Conservation (phyloP, 1,140 invertebrate genomes). For the Brachionus sp. region DNA sequence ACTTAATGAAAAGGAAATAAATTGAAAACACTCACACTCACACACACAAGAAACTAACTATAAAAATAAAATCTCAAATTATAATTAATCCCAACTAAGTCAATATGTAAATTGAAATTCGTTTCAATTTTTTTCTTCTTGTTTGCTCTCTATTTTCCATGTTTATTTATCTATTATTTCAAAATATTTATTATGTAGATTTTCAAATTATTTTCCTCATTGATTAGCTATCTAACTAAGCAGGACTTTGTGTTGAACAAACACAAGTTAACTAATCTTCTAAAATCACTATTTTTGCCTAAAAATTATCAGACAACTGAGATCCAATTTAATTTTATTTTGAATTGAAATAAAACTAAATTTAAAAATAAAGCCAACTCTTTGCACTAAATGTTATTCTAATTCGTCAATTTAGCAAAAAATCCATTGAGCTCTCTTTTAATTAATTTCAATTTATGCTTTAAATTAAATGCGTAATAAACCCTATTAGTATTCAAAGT, state of each 20-base stretch:
- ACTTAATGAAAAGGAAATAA: slow-evolving; percentile 21
- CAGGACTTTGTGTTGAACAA: not conserved
- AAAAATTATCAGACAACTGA: too few species aligned
- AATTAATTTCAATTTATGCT: not conserved
- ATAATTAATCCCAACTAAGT: slow-evolving; percentile 25
- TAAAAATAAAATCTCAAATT: not conserved
- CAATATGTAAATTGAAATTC: slow-evolving; percentile 25
- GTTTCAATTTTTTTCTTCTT: not conserved
- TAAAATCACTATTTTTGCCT: not conserved
- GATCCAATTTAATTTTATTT: too few species aligned
- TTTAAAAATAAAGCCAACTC: not conserved
- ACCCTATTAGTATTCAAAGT: not conserved
- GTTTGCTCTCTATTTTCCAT: slow-evolving; percentile 1
- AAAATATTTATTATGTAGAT: slow-evolving; percentile 24
- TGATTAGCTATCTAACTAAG: slow-evolving; percentile 31
- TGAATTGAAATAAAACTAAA: not conserved
- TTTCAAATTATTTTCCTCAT: not conserved
- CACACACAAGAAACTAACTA: not conserved
- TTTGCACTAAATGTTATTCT: not conserved
- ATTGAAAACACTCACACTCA: not conserved
- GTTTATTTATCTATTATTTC: slow-evolving; percentile 5
- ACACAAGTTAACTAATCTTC: not conserved
- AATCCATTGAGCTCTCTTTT: not conserved
- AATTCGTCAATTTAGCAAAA: not conserved
- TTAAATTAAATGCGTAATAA: not conserved